Conservation (phyloP, 1,140 invertebrate genomes). For the Cyrtorhinus lividipennis region DNA sequence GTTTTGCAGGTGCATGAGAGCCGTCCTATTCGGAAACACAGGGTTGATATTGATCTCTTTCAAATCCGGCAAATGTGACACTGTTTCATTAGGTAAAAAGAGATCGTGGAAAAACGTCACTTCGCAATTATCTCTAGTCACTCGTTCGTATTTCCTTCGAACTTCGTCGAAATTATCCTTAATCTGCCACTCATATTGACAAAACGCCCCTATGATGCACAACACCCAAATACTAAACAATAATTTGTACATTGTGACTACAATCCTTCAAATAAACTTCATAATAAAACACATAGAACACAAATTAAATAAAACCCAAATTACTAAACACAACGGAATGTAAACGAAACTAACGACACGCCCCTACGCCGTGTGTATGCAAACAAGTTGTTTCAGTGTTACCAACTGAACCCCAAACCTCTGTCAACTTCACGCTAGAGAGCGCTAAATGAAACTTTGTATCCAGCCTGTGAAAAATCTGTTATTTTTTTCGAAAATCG, state of each 20-base stretch:
- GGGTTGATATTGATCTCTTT: conserved; percentile 92
- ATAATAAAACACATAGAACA: not conserved
- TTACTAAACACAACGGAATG: not conserved
- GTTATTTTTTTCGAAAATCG: too few species aligned
- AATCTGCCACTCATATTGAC: conserved; percentile 77
- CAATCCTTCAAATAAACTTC: not conserved
- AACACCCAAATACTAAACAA: not conserved
- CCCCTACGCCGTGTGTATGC: not conserved
- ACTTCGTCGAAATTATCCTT: conserved; percentile 81
- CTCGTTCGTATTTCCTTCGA: conserved; percentile 58
- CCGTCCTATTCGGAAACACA: conserved; percentile 86
- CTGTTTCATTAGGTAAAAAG: conserved; percentile 62
- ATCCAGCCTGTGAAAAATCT: too few species aligned
- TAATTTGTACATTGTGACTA: not conserved
- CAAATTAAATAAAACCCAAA: not conserved
- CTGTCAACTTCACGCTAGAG: too few species aligned
- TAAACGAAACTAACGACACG: not conserved
- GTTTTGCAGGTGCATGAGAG: conserved; percentile 84
- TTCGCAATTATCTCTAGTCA: conserved; percentile 71
- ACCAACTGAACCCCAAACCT: conserved; percentile 3
- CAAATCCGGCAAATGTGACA: conserved; percentile 85
- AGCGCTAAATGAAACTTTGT: too few species aligned
- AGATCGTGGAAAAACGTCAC: conserved; percentile 73
- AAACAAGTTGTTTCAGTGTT: conserved; percentile 15
- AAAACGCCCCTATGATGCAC: conserved; percentile 27